Conservation (phyloP, 2,888 invertebrate species). For the Sphecodes monilicornis region DNA sequence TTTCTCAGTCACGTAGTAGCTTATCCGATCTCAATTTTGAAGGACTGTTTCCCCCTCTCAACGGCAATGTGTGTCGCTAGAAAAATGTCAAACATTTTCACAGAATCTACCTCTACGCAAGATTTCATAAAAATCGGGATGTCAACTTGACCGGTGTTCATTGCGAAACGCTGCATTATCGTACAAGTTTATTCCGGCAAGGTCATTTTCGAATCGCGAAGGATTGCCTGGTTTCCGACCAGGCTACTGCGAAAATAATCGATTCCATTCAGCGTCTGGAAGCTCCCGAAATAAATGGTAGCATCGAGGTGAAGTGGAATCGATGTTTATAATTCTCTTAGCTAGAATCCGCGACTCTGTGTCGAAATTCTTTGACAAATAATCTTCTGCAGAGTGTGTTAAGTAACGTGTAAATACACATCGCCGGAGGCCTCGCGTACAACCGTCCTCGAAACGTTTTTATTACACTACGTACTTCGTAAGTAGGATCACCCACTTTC, state of each 20-base stretch:
- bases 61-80: background rate
- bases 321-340: background rate
- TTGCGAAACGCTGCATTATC: background rate
- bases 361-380: background rate
- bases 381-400: background rate
- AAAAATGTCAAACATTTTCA: background rate
- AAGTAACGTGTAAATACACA: background rate
- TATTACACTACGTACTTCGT: slow-evolving; percentile 4
- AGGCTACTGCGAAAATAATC: background rate
- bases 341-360: background rate
- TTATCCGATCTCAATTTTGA: background rate
- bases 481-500: slow-evolving; percentile 38
- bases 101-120: background rate
- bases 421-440: background rate
- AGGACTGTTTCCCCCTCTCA: background rate
- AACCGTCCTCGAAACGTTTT: slow-evolving; percentile 6
- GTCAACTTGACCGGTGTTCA: background rate
- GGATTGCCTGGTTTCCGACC: background rate
- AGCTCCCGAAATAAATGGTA: slow-evolving; percentile 1
- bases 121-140: background rate
- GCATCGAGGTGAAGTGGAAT: background rate
- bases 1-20: background rate
- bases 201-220: background rate
- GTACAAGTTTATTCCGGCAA: background rate
- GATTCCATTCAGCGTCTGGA: background rate